phyloP scores from a whole-genome alignment of 2,888 invertebrate species.

The Nematopogon swammerdamellus region DNA sequence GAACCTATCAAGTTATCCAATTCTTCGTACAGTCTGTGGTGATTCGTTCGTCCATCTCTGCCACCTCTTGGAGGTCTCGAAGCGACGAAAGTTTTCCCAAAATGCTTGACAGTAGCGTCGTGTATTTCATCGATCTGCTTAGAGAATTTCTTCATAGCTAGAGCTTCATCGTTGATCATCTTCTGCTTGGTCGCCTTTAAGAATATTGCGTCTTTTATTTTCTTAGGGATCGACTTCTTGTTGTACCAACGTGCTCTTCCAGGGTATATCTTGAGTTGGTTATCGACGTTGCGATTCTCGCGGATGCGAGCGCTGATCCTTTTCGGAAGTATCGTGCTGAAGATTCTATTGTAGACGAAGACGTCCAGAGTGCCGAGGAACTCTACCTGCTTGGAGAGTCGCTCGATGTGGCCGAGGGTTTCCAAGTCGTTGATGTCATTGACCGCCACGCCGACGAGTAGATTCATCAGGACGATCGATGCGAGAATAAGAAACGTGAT shows the following conservation, averaged over 20 bases:
- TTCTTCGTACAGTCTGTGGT: constrained; percentile 23
- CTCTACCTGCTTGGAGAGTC: constrained; percentile 54
- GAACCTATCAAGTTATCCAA: constrained; percentile 27
- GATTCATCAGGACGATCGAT: constrained; percentile 57
- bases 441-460: constrained; percentile 58
- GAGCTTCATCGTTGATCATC: constrained; percentile 29
- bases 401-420: constrained; percentile 50
- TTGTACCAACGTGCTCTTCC: constrained; percentile 33
- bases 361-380: constrained; percentile 49
- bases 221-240: constrained; percentile 29
- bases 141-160: constrained; percentile 24
- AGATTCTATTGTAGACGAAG: constrained; percentile 43
- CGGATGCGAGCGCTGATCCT: constrained; percentile 28
- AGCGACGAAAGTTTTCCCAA: too few relatives aligned
- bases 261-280: constrained; percentile 30
- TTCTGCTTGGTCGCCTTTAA: constrained; percentile 41
- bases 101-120: constrained; percentile 22
- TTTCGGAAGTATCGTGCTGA: constrained; percentile 31
- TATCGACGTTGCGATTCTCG: constrained; percentile 30
- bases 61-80: not conserved
- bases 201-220: constrained; percentile 36
- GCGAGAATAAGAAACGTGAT: constrained; percentile 51
- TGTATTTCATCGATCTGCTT: constrained; percentile 35
- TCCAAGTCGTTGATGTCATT: constrained; percentile 57
- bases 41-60: constrained; percentile 13